Conservation (phyloP, 2,888 invertebrate genomes). For the Megamerina dolium region DNA sequence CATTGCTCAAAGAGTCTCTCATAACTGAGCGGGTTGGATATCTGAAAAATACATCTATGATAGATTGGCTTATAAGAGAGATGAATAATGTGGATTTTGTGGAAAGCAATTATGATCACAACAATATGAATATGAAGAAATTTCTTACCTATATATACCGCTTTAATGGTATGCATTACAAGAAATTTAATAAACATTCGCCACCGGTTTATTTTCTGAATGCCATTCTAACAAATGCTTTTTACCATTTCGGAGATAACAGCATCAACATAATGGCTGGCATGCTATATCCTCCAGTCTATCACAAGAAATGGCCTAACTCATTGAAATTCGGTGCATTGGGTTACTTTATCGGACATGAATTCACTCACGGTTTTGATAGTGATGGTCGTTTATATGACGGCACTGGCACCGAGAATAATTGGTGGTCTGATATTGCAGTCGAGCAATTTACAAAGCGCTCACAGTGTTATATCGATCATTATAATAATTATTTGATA, state of each 20-base stretch:
- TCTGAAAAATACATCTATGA: conserved; percentile 24
- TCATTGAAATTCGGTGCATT: conserved; percentile 40
- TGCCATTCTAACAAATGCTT: conserved; percentile 39
- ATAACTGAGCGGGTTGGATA: conserved; percentile 30
- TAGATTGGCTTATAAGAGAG: conserved; percentile 28
- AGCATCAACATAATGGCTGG: conserved; percentile 43
- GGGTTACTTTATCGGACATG: conserved; percentile 41
- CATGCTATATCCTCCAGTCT: conserved; percentile 36
- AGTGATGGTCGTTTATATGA: conserved; percentile 32
- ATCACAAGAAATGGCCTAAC: conserved; percentile 36
- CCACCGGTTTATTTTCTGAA: conserved; percentile 32
- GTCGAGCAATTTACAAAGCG: conserved; percentile 32
- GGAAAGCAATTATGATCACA: conserved; percentile 28
- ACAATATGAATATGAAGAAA: conserved; percentile 28
- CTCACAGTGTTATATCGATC: conserved; percentile 33
- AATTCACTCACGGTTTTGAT: conserved; percentile 43
- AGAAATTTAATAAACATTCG: conserved; percentile 17
- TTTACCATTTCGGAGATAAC: conserved; percentile 42
- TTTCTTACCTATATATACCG: conserved; percentile 28
- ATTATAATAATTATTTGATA: conserved; percentile 33
- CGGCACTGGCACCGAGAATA: conserved; percentile 21
- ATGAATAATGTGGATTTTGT: conserved; percentile 26
- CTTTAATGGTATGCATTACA: conserved; percentile 26
- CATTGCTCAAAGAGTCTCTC: conserved; percentile 33
- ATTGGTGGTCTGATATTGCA: conserved; percentile 41